Conservation (phyloP, 2,888 invertebrate species). For the Hirtodrosophila trivittata region DNA sequence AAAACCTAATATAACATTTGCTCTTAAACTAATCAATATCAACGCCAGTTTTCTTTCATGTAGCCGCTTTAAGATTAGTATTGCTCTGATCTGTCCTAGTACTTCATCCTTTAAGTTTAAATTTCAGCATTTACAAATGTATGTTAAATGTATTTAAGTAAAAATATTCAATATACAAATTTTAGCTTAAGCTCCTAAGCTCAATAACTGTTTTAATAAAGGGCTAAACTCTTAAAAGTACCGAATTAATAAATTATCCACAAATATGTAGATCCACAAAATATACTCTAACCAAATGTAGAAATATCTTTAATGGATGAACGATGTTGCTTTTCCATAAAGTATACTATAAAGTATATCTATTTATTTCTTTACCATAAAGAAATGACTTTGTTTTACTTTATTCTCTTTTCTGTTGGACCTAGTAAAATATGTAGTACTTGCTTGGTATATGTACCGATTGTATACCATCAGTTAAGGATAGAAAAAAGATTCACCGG, state of each 20-base stretch:
- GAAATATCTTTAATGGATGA: too few species aligned
- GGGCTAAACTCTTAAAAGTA: not conserved
- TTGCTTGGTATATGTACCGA: too few species aligned
- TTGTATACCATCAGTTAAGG: too few species aligned
- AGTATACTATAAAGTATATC: not conserved
- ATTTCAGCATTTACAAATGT: constrained; percentile 31
- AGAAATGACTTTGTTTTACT: not conserved
- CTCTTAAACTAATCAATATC: constrained; percentile 15
- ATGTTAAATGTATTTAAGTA: constrained; percentile 33
- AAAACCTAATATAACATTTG: constrained; percentile 25
- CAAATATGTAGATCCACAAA: too few species aligned
- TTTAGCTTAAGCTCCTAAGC: constrained; percentile 24
- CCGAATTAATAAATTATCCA: too few species aligned
- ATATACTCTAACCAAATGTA: too few species aligned
- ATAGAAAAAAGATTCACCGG: too few species aligned
- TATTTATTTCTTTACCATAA: not conserved
- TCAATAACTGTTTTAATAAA: constrained; percentile 18
- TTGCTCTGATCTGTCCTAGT: constrained; percentile 30
- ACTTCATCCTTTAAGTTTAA: constrained; percentile 38
- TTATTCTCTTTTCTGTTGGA: not conserved
- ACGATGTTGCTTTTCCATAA: too few species aligned
- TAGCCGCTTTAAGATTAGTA: constrained; percentile 23
- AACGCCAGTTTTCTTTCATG: constrained; percentile 5
- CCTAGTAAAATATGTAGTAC: too few species aligned
- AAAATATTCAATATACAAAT: constrained; percentile 30